phyloP scores from a whole-genome alignment of 2,888 invertebrate species.

The Phasia obesa region DNA sequence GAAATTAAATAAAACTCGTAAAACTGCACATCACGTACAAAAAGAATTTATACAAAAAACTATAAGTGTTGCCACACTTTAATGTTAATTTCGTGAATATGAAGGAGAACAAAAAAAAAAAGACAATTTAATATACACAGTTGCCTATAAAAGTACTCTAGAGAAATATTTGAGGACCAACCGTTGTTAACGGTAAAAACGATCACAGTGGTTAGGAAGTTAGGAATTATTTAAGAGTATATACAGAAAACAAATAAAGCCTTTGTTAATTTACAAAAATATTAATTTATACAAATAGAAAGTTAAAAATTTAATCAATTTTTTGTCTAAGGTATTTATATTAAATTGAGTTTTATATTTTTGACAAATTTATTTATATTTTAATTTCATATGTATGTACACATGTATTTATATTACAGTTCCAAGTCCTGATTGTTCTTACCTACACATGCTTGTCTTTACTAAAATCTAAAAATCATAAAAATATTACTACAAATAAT shows the following conservation, averaged over 20 bases:
- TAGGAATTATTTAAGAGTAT: not conserved
- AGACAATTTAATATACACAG: not conserved
- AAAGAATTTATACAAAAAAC: conserved; percentile 67
- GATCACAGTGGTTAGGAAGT: not conserved
- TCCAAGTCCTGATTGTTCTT: too few relatives aligned
- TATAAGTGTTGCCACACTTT: conserved; percentile 25
- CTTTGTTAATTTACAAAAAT: not conserved
- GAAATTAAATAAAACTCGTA: conserved; percentile 67
- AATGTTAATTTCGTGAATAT: not conserved
- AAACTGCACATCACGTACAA: conserved; percentile 69
- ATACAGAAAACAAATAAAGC: not conserved
- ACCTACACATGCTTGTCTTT: too few relatives aligned
- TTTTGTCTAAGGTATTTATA: too few relatives aligned
- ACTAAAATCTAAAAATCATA: too few relatives aligned
- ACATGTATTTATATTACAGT: too few relatives aligned
- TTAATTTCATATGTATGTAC: too few relatives aligned
- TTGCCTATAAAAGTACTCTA: not conserved
- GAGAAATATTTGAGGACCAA: not conserved
- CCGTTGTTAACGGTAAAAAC: conserved; percentile 36
- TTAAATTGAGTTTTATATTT: too few relatives aligned
- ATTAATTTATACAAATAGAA: not conserved
- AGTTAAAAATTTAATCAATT: too few relatives aligned
- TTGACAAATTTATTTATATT: too few relatives aligned
- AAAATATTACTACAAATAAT: too few relatives aligned
- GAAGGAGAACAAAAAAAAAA: not conserved